These are phyloP conservation scores for Chrysolina haemoptera DNA, from an alignment of 2,888 invertebrate species.

Conservation along the genomic window DNA sequence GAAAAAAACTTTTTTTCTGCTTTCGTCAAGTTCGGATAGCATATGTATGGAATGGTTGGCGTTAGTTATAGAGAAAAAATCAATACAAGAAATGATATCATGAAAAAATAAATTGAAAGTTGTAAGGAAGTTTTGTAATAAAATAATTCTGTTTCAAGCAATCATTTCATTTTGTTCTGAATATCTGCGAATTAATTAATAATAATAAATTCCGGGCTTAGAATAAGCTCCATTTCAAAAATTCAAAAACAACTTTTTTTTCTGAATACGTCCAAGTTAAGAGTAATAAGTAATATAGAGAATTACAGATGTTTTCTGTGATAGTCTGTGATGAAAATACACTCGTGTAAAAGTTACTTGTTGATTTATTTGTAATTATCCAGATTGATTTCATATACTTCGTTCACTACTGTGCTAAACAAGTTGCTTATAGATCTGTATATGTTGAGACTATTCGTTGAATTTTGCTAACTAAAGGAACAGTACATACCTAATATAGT, in stretches of 20 bases:
- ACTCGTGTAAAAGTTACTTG: conserved; percentile 32
- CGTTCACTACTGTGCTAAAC: conserved; percentile 17
- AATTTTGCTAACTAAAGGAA: not conserved
- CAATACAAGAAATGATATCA: too few species aligned
- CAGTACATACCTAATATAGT: not conserved
- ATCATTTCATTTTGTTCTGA: too few species aligned
- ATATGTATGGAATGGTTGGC: too few species aligned
- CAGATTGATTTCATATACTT: conserved; percentile 13
- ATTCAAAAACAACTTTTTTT: conserved; percentile 26
- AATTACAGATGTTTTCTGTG: conserved; percentile 70
- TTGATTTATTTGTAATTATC: conserved; percentile 26
- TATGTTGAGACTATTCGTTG: conserved; percentile 7
- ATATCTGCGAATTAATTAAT: too few species aligned
- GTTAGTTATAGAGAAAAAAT: too few species aligned
- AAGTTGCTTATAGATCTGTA: conserved; percentile 12
- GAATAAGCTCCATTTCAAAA: not conserved
- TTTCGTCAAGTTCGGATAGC: too few species aligned
- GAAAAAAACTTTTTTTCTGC: too few species aligned
- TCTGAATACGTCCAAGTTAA: conserved; percentile 20
- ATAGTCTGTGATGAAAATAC: conserved; percentile 67
- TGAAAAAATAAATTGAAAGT: too few species aligned
- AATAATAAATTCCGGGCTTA: too few species aligned
- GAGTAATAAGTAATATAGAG: conserved; percentile 53
- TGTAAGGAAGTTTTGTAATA: too few species aligned
- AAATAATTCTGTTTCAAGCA: too few species aligned